Percentiles rank a stretch among this genome's conserved stretches.
Evolutionary conservation across 1,140 invertebrate species (phyloP).

Genomic region (Drosophila malerkotliana): DNA sequence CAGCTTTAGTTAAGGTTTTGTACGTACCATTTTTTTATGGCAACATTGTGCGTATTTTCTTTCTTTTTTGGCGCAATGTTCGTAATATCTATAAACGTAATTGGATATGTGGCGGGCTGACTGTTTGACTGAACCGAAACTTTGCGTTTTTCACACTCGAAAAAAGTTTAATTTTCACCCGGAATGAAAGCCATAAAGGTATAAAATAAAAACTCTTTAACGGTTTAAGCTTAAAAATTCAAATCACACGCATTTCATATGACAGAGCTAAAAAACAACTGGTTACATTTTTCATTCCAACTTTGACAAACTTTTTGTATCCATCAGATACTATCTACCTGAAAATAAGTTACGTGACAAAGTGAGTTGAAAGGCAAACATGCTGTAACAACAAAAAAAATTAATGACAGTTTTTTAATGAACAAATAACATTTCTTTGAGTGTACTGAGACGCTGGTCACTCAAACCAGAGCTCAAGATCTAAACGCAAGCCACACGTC

Average conservation of each 20-base stretch:
- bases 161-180: background rate
- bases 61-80: conserved; percentile 55
- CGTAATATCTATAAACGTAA: conserved; percentile 78
- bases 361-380: background rate
- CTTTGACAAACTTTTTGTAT: background rate
- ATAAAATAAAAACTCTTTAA: background rate
- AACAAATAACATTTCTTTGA: background rate
- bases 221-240: background rate
- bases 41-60: conserved; percentile 66
- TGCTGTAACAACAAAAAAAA: background rate
- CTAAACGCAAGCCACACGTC: conserved; percentile 42
- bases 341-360: background rate
- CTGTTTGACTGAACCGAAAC: conserved; percentile 46
- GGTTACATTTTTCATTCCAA: background rate
- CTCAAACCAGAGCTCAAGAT: background rate
- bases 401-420: background rate
- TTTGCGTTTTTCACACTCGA: conserved; percentile 32
- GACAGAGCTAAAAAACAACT: background rate
- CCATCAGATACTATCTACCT: background rate
- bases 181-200: background rate
- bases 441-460: conserved; percentile 8
- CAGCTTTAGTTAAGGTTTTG: conserved; percentile 59
- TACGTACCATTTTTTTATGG: conserved; percentile 57
- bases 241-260: background rate
- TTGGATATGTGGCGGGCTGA: conserved; percentile 67